Base-by-base conservation (phyloP, 2,113 vertebrate genomes). In the Alexandromys fortis region DNA sequence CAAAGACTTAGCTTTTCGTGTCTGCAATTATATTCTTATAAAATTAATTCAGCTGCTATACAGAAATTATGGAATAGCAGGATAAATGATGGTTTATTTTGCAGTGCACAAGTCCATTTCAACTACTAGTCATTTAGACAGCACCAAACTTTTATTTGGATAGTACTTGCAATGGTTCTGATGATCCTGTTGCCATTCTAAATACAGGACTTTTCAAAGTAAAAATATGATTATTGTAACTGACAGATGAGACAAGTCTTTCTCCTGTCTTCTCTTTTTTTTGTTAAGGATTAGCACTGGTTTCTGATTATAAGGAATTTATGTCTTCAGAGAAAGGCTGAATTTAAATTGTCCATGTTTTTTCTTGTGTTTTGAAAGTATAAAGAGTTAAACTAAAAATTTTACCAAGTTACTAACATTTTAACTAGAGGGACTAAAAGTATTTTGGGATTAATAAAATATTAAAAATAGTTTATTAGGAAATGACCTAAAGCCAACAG, bases 31-130 rank as follows among this genome's bases (percentile, higher is more conserved):
- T 79, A 92, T 97, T 78, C 49, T 75, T 33, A 38, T 30, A 93
- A 94, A 92, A 95, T 89, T 72, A 96, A 95, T 73, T 83, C 22
- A 96, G n/a, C 75, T 94, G 78, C 16, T 92, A 94, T 77, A 76
- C 26, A 94, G 24, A 96, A 91, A 89, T 52, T 82, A 67, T 28
- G 61, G 47, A 65, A 33, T 33, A 92, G 70, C 63, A 96, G 78
- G n/a, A 42, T 30, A 30, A 63, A 10, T 42, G n/a, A 17, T 28
- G 65, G 68, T 28, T 63, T 83, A 30, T 10, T 83, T 42, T 63
- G n/a, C n/a, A 83, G 14, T 30, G n/a, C 24, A 63, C 81, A 83
- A 4, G 81, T 42, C 58, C 4, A 19, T 86, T 47, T 47, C 42
- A 86, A 67, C 28, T 67, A 7, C 42, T 35, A 22, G 83, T 21